Conservation (phyloP, 2,797 vertebrate species). For the Pangasius djambal region DNA sequence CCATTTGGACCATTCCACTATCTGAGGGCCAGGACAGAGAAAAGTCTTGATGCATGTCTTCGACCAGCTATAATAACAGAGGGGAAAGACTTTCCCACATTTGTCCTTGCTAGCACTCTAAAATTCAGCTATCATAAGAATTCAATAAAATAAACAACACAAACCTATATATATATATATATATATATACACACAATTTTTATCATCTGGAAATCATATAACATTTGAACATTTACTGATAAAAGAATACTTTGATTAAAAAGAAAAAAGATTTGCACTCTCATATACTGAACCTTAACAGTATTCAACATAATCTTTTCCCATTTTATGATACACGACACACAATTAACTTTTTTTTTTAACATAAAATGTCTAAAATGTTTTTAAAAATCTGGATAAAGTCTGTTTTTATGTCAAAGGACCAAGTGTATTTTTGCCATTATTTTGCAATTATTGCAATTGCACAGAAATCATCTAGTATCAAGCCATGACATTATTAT, state of each 20-base stretch:
- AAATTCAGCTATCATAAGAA: neutral
- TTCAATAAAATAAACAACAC: too few relatives aligned
- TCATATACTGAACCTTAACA: neutral
- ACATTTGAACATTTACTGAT: neutral
- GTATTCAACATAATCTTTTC: neutral
- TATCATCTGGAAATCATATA: too few relatives aligned
- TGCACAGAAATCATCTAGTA: neutral
- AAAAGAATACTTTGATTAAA: too few relatives aligned
- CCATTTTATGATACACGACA: neutral
- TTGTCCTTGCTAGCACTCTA: neutral
- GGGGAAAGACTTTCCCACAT: neutral
- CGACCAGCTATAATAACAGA: neutral
- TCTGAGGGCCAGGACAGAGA: neutral
- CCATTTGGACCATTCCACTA: neutral
- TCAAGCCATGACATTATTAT: neutral
- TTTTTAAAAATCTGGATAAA: too few relatives aligned
- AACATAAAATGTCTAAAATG: too few relatives aligned
- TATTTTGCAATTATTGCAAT: too few relatives aligned
- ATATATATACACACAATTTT: too few relatives aligned
- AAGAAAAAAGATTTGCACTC: too few relatives aligned
- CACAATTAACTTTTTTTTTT: neutral
- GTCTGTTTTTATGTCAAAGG: too few relatives aligned
- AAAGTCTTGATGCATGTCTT: neutral
- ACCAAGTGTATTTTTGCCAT: too few relatives aligned
- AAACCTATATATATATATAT: too few relatives aligned